Percentiles rank a stretch among this genome's conserved stretches.
Evolutionary conservation across 2,888 invertebrate genomes (phyloP).

Genomic region (Sthenelais limicola): DNA sequence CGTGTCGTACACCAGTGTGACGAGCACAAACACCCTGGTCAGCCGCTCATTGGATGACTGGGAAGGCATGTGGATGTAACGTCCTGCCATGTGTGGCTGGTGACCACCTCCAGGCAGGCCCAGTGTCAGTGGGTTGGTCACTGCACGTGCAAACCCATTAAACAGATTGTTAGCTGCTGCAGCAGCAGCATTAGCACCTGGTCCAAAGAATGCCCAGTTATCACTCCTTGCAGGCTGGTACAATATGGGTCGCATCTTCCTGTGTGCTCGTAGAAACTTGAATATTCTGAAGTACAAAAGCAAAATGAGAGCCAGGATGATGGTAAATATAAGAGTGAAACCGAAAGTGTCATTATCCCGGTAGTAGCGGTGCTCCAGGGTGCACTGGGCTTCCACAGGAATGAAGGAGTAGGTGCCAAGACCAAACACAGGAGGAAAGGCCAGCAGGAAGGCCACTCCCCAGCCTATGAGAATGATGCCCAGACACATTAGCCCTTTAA

Average conservation of each 20-base stretch:
- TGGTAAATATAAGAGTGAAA: slow-evolving; percentile 61
- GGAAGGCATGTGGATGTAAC: slow-evolving; percentile 55
- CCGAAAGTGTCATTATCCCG: slow-evolving; percentile 65
- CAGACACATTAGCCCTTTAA: slow-evolving; percentile 59
- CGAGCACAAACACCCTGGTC: slow-evolving; percentile 60
- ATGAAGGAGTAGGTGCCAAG: slow-evolving; percentile 63
- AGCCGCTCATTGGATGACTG: slow-evolving; percentile 60
- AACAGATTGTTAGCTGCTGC: slow-evolving; percentile 58
- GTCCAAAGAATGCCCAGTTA: slow-evolving; percentile 68
- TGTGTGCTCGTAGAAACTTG: slow-evolving; percentile 60
- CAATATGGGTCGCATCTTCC: slow-evolving; percentile 62
- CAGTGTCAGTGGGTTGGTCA: slow-evolving; percentile 51
- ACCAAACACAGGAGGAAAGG: slow-evolving; percentile 67
- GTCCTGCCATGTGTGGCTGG: slow-evolving; percentile 48
- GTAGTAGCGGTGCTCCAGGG: slow-evolving; percentile 62
- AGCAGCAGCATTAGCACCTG: slow-evolving; percentile 63
- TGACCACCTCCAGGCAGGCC: slow-evolving; percentile 47
- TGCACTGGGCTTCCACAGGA: slow-evolving; percentile 63
- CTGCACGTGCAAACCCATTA: slow-evolving; percentile 60
- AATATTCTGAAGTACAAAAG: slow-evolving; percentile 63
- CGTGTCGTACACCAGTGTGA: slow-evolving; percentile 56
- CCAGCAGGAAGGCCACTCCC: slow-evolving; percentile 61
- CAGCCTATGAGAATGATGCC: slow-evolving; percentile 59
- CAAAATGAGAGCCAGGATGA: slow-evolving; percentile 55
- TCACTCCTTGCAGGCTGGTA: slow-evolving; percentile 63